These are phyloP conservation scores for Zaprionus ornatus DNA, from an alignment of 1,140 invertebrate genomes.

Conservation along the genomic window DNA sequence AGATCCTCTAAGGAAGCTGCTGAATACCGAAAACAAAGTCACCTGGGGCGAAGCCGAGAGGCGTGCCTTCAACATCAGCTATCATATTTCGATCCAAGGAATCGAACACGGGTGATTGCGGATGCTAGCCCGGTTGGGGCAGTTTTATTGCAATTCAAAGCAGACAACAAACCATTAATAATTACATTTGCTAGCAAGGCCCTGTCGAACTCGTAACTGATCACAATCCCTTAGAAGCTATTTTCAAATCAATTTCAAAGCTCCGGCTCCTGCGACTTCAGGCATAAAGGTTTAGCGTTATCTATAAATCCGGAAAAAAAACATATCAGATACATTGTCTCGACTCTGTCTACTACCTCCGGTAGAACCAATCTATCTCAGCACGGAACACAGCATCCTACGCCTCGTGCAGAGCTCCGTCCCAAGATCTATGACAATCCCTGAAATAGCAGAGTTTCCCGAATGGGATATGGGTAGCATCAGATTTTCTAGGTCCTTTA, in stretches of 20 bases:
- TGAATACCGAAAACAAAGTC: not conserved
- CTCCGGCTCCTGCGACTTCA: slow-evolving; percentile 1
- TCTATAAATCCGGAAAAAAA: too few species aligned
- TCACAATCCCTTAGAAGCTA: slow-evolving; percentile 12
- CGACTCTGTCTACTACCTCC: too few species aligned
- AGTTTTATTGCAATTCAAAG: slow-evolving; percentile 23
- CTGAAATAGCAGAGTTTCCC: too few species aligned
- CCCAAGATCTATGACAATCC: too few species aligned
- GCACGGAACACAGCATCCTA: too few species aligned
- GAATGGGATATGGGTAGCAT: too few species aligned
- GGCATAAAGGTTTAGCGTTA: not conserved
- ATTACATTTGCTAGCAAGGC: slow-evolving; percentile 36
- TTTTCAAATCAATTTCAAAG: too few species aligned
- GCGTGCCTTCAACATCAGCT: slow-evolving; percentile 2
- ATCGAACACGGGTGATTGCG: slow-evolving; percentile 23
- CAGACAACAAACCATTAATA: slow-evolving; percentile 16
- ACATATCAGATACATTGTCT: too few species aligned
- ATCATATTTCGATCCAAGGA: slow-evolving; percentile 9
- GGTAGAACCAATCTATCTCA: too few species aligned
- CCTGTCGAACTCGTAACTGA: slow-evolving; percentile 11
- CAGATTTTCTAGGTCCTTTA: too few species aligned
- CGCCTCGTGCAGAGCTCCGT: too few species aligned
- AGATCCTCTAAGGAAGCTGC: slow-evolving; percentile 4
- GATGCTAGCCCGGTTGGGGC: slow-evolving; percentile 26
- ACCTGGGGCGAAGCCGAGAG: slow-evolving; percentile 1